Evolutionary conservation across 53 echinoderm and acorn worm genomes (phyloP).

Genomic region (Temnopleurus reevesii): DNA sequence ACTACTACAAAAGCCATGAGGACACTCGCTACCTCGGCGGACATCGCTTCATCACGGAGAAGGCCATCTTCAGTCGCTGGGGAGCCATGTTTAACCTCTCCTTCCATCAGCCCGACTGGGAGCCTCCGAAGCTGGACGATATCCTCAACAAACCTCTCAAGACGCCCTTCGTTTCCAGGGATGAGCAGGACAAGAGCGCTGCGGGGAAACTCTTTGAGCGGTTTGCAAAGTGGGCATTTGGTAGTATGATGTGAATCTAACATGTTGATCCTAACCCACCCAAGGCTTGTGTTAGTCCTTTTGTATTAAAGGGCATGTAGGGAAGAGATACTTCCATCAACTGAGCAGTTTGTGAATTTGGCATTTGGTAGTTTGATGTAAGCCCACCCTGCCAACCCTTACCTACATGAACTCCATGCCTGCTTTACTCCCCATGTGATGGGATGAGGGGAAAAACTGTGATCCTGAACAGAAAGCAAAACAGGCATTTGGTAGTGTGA

Average conservation of each 20-base stretch:
- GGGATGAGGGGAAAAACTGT: too few species aligned
- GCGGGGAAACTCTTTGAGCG: slow-evolving; percentile 54
- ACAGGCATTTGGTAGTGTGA: too few species aligned
- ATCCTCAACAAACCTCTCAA: slow-evolving; percentile 65
- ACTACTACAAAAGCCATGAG: slow-evolving; percentile 88
- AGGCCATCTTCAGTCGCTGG: slow-evolving; percentile 95
- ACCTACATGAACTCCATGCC: too few species aligned
- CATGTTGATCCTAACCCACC: too few species aligned
- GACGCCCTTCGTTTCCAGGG: slow-evolving; percentile 82
- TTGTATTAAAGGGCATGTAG: too few species aligned
- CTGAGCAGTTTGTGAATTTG: slow-evolving; percentile 54
- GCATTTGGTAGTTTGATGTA: slow-evolving; percentile 49
- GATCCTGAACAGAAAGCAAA: too few species aligned
- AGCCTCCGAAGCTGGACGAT: slow-evolving; percentile 42
- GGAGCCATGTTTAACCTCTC: slow-evolving; percentile 86
- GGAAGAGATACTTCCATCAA: too few species aligned
- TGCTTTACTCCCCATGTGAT: too few species aligned
- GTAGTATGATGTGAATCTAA: slow-evolving; percentile 66
- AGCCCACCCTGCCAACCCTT: too few species aligned
- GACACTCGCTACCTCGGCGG: slow-evolving; percentile 71
- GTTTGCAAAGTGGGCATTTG: slow-evolving; percentile 67
- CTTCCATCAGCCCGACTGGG: slow-evolving; percentile 90
- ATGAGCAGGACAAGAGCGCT: slow-evolving; percentile 56
- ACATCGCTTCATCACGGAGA: slow-evolving; percentile 94
- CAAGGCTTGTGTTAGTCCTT: too few species aligned